These are phyloP conservation scores for Bombus confusus DNA, from an alignment of 1,140 invertebrate species.

Conservation along the genomic window DNA sequence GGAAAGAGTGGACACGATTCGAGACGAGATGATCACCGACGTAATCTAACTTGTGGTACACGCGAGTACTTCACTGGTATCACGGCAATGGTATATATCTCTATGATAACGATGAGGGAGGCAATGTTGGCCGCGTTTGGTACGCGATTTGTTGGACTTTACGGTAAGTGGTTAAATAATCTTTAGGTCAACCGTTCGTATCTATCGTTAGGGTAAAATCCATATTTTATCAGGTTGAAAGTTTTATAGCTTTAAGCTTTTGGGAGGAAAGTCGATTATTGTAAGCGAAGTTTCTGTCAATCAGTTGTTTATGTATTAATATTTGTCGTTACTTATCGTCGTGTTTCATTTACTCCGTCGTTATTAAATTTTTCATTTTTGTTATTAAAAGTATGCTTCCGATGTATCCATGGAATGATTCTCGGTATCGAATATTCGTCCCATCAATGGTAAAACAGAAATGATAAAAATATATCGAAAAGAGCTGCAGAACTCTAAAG, in stretches of 20 bases:
- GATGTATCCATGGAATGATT: no score
- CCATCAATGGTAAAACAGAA: neutral
- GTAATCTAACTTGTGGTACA: neutral
- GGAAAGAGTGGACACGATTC: conserved; percentile 4
- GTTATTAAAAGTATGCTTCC: no score
- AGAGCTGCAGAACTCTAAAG: neutral
- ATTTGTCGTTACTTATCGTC: no score
- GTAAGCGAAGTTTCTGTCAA: no score
- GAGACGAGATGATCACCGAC: conserved; percentile 1
- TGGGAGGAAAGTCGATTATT: no score
- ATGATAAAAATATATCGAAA: neutral
- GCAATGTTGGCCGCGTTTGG: neutral
- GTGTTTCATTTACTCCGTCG: no score
- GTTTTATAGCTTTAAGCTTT: neutral
- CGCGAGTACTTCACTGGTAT: neutral
- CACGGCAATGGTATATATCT: conserved; percentile 3
- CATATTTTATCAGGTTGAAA: no score
- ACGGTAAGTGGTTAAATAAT: neutral
- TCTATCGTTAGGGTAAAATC: no score
- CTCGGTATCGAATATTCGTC: no score
- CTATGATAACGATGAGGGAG: conserved; percentile 12
- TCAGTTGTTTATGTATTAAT: no score
- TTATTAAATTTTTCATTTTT: no score
- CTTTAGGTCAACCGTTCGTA: no score
- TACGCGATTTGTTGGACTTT: neutral